These are phyloP conservation scores for Blastobasis adustella DNA, from an alignment of 2,888 invertebrate genomes.

Conservation along the genomic window DNA sequence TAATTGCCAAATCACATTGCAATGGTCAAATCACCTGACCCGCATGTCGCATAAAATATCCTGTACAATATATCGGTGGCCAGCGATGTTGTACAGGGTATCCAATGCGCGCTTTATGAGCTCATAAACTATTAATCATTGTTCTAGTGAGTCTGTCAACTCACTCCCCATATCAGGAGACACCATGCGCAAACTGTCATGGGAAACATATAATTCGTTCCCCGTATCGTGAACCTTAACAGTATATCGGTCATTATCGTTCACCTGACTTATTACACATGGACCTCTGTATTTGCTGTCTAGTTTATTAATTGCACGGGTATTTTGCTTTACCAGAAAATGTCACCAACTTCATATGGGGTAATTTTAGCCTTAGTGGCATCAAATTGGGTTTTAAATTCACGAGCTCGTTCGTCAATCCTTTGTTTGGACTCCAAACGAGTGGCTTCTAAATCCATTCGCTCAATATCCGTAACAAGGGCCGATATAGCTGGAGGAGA, in stretches of 20 bases:
- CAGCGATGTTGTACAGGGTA: too few relatives aligned
- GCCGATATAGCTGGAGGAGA: conserved; percentile 11
- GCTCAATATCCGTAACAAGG: conserved; percentile 6
- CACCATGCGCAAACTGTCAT: conserved; percentile 3
- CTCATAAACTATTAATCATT: too few relatives aligned
- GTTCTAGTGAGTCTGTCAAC: not conserved
- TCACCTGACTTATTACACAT: conserved; percentile 7
- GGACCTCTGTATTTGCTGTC: conserved; percentile 13
- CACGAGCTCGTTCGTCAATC: conserved; percentile 1
- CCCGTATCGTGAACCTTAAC: conserved; percentile 1
- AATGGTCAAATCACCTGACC: too few relatives aligned
- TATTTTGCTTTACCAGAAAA: conserved; percentile 7
- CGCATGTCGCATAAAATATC: too few relatives aligned
- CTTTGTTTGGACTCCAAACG: conserved; percentile 5
- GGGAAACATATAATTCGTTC: conserved; percentile 3
- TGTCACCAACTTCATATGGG: conserved; percentile 10
- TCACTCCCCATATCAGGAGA: conserved; percentile 1
- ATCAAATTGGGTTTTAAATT: conserved; percentile 6
- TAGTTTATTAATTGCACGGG: conserved; percentile 9
- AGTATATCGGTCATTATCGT: conserved; percentile 13
- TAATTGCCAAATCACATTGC: too few relatives aligned
- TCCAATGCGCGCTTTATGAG: too few relatives aligned
- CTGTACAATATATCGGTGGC: too few relatives aligned
- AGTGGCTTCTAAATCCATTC: conserved; percentile 6
- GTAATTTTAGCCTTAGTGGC: conserved; percentile 9